These are phyloP conservation scores for Gibbula magus DNA, from an alignment of 2,888 invertebrate genomes.

Conservation along the genomic window DNA sequence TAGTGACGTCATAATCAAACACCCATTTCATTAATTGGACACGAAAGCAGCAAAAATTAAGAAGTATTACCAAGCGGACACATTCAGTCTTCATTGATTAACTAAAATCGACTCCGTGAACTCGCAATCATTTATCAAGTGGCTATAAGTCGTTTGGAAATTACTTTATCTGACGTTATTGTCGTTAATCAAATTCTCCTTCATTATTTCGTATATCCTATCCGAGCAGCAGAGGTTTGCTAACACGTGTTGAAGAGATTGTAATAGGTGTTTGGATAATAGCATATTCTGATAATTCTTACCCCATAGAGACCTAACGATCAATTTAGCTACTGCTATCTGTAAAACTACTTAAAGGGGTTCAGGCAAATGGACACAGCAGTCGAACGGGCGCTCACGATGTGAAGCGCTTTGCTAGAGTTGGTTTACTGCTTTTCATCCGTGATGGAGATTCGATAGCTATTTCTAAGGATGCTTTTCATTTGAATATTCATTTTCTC, in stretches of 20 bases:
- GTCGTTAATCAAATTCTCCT: neutral
- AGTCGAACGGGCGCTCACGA: no score
- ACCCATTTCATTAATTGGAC: slow-evolving; percentile 16
- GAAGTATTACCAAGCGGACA: neutral
- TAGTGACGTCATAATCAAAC: no score
- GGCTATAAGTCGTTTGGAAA: slow-evolving; percentile 1
- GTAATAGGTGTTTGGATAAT: slow-evolving; percentile 24
- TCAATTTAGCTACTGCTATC: slow-evolving; percentile 2
- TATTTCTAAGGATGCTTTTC: no score
- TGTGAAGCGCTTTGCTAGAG: no score
- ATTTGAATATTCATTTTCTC: no score
- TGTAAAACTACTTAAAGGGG: slow-evolving; percentile 8
- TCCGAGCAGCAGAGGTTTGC: slow-evolving; percentile 14
- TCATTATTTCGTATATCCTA: slow-evolving; percentile 3
- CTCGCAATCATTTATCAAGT: slow-evolving; percentile 18
- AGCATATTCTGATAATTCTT: slow-evolving; percentile 19
- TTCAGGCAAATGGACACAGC: neutral
- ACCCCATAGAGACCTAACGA: slow-evolving; percentile 16
- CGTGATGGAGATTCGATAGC: no score
- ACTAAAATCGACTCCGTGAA: neutral
- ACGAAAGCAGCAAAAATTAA: neutral
- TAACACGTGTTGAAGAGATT: slow-evolving; percentile 19
- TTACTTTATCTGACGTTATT: slow-evolving; percentile 1
- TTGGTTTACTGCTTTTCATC: no score
- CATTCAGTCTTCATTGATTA: slow-evolving; percentile 12